Base-by-base conservation (phyloP, 2,113 vertebrate species). In the Larimichthys crocea region DNA sequence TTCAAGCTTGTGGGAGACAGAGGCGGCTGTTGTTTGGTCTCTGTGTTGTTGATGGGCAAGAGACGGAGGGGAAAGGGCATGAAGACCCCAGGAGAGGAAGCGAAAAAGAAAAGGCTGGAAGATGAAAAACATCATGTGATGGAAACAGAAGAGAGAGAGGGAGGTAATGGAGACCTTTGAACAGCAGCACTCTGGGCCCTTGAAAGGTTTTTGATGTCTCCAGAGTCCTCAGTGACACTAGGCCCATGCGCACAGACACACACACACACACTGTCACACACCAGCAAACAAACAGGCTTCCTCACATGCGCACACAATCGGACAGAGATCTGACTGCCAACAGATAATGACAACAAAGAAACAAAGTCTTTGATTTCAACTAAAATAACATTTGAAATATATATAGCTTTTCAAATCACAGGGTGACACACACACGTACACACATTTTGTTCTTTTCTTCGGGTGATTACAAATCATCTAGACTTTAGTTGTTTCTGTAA, bases 191-290 rank as follows among this genome's bases (percentile, higher is more conserved):
- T 81, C 62, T 74, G 76, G 52, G 71, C 55, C 60, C 61, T 67
- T 87, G 77, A 90, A 89, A 90, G 83, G 79, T 63, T 88, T 88
- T 68, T 77, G 60, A 52, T 74, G 68, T 85, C 84, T 87, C 82
- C 35, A 22, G 77, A 90, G 74, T 81, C 72, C 80, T 77, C 44
- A 61, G 72, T 59, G 77, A 84, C 80, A 86, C 82, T 42, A 53
- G 0, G 10, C 75, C 69, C 75, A 74, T 16, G 44, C 80, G 76
- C 76, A 74, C 67, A 78, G 42, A 72, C 83, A 79, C 59, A 87
- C 73, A 35, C 31, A 35, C 31, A 79, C 67, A 59, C 59, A 78
- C 68, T 29, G 16, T 29, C 69, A 80, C 74, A 80, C 66, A 74
- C 62, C 62, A 29, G 40, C 74, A 70, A 60, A 63, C 20, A 83